Evolutionary conservation across 2,113 vertebrate genomes (phyloP), one percentile per base, ranked within the genome.

Genomic region (Pelmatolapia mariae): DNA sequence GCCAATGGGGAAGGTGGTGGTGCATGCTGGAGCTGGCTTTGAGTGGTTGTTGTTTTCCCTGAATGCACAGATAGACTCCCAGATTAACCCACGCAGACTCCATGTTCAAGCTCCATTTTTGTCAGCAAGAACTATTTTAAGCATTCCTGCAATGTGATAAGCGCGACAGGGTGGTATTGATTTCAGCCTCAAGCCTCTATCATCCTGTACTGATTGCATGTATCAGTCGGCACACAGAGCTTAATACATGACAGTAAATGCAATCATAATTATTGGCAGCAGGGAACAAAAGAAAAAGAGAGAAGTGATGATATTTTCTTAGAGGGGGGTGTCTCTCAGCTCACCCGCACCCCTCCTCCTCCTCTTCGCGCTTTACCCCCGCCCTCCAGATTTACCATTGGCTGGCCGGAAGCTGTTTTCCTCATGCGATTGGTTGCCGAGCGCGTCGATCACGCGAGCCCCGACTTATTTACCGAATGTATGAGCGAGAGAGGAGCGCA

Each of bases 401-500:
- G 96, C 47, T 24, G 81, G 18, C 10, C 0, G 1, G 40, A 61
- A 52, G 73, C 89, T 94, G 95, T 95, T 96, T 94, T 94, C 88
- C 89, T 40, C 6, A 4, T 6, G 5, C 4, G 85, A 93, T 93
- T 96, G 96, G 96, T 80, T 63, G 47, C 6, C 0, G 2, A 0
- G 10, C 19, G 4, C 83, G 95, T 95, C 96, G 61, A 2, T 96
- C 90, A 63, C 40, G 4, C 88, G 50, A 52, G 83, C 83, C 89
- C 82, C 84, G 80, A 91, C 86, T 96, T 97, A 96, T 96, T 95
- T 96, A 97, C 86, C 83, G 91, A 93, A 94, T 89, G 88, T 93
- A 90, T 90, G 94, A 36, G 88, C 53, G 4, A 59, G 43, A 79
- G 59, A 86, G 85, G 90, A 84, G 82, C 90, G 87, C 92, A 92